Evolutionary conservation across 2,797 vertebrate species (phyloP), one percentile per base, ranked within the genome.

Genomic region (Lepus townsendii): DNA sequence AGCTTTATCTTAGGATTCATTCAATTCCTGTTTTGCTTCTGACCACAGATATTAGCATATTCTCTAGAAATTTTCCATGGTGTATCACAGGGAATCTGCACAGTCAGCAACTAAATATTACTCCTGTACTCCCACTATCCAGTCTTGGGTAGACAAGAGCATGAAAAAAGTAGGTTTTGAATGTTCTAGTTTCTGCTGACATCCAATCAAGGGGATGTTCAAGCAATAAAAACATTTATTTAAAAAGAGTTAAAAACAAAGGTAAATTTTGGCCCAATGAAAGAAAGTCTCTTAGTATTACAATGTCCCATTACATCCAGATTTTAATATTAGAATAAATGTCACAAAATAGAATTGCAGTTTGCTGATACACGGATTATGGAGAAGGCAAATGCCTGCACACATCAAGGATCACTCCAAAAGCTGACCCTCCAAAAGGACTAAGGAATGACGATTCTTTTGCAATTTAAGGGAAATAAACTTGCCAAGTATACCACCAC

Each of bases 231-330:
- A 88, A 42, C 16, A 82, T 38, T 42, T 69, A 30, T 3, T 82
- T 90, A 71, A 91, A 78, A 3, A 78, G 8, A 82, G 7, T 78
- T 35, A 57, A 94, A 92, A 73, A 24, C 73, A 77, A 88, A 88
- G 20, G 50, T 19, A 88, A 80, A 91, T 88, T 79, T 32, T 79
- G 79, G 16, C 6, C 5, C 65, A 38, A 22, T 63, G 35, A 69
- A 71, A n/a, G 14, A 88, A 90, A 30, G 42, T 50, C n/a, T 79
- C 63, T 88, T 30, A 13, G 47, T 30, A 86, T 47, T 47, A 38
- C 11, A 26, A 60, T 30, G 24, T 24, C 42, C 35, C 35, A 60
- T 22, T 27, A 38, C 2, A 77, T 17, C 38, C 71, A n/a, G 7
- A 32, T n/a, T 69, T 73, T 63, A 65, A 38, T 65, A 14, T 42